Percentiles rank a stretch among this genome's conserved stretches.
Evolutionary conservation across 2,113 vertebrate genomes (phyloP).

Genomic region (Cyprinus carpio): DNA sequence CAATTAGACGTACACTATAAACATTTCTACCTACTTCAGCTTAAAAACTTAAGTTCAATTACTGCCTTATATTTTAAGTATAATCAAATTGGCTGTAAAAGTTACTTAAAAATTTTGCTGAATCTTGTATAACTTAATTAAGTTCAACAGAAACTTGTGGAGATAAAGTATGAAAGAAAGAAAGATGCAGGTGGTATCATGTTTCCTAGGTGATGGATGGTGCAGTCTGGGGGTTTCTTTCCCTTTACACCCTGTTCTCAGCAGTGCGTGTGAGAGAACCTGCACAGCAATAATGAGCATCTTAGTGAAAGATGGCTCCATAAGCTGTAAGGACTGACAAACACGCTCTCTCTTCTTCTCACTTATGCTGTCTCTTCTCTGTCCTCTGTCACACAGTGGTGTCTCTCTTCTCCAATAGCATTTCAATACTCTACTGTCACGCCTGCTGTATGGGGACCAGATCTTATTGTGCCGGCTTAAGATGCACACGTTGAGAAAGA

Average conservation of each 20-base stretch:
- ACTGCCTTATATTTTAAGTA: too few relatives aligned
- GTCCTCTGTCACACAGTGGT: constrained; percentile 61
- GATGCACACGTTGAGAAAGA: constrained; percentile 54
- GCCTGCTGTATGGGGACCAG: constrained; percentile 74
- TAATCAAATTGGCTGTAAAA: too few relatives aligned
- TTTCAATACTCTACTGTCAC: constrained; percentile 75
- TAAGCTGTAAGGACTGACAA: constrained; percentile 58
- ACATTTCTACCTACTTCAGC: too few relatives aligned
- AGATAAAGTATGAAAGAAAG: background rate
- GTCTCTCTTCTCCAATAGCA: constrained; percentile 66
- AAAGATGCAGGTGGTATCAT: constrained; percentile 49
- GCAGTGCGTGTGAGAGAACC: constrained; percentile 57
- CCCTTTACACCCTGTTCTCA: constrained; percentile 53
- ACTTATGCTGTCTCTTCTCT: constrained; percentile 51
- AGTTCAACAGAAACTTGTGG: background rate
- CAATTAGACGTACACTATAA: too few relatives aligned
- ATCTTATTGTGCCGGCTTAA: constrained; percentile 73
- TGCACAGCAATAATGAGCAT: constrained; percentile 44
- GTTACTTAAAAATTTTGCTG: too few relatives aligned
- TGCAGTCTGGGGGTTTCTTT: constrained; percentile 54
- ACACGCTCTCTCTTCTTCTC: constrained; percentile 49
- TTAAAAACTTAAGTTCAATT: too few relatives aligned
- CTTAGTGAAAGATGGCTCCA: constrained; percentile 55
- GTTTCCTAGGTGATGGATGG: constrained; percentile 51
- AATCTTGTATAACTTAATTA: too few relatives aligned